Base-by-base conservation (phyloP, 2,113 vertebrate genomes). In the Crypturellus undulatus region DNA sequence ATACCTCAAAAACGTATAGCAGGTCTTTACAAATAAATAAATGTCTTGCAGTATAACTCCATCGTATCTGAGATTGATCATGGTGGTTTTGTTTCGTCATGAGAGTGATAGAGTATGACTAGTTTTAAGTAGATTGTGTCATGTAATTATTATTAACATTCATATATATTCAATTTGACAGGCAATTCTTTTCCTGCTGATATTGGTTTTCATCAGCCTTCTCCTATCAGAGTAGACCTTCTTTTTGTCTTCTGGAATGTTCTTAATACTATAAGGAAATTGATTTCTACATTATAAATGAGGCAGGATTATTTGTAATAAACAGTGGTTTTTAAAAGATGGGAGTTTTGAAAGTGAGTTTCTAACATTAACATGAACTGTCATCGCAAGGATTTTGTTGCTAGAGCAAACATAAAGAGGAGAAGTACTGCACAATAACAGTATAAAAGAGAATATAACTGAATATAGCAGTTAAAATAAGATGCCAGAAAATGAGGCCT, bases 201-300 rank as follows among this genome's bases (percentile, higher is more conserved):
- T 81, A 65, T 4, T 88, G 51, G 45, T 4, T 5, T 82, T n/a
- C 34, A 91, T 83, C 84, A 93, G 40, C 65, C 84, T n/a, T 77
- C 43, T 17, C 16, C 43, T 43, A 17, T 43, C 54, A 36, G 34
- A 73, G 81, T 45, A 96, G 38, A 89, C 4, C 51, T 87, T 68
- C 76, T 89, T 93, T 90, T 65, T 68, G 77, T 90, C 56, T 91
- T 92, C 68, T 87, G 68, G 38, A 94, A 79, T 76, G 60, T 65
- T 95, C 81, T 79, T 45, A 83, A 90, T 9, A 28, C 26, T 73
- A 67, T 49, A 56, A 21, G 47, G 51, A 95, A 97, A 90, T 71
- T 71, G 47, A 96, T 90, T 89, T 94, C 84, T 96, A 69, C 59
- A 75, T 84, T 87, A 88, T 86, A 67, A 97, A 89, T 10, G 4